phyloP scores from a whole-genome alignment of 1,140 invertebrate genomes.

The Anastrepha ludens region DNA sequence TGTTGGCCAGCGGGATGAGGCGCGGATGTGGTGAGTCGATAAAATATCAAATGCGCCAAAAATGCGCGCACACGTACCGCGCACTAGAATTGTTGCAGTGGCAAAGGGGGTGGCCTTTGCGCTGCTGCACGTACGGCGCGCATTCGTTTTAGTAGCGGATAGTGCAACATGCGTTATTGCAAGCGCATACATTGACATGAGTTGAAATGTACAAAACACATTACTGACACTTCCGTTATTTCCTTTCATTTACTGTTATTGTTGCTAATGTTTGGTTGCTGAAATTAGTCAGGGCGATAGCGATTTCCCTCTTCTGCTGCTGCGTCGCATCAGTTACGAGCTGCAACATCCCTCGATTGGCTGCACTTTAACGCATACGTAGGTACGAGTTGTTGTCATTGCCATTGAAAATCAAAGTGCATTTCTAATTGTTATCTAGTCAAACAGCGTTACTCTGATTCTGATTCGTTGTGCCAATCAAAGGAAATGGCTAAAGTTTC shows the following conservation, averaged over 20 bases:
- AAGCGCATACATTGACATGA: background rate
- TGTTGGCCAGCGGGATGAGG: background rate
- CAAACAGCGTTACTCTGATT: background rate
- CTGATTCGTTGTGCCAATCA: constrained; percentile 9
- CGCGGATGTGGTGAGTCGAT: background rate
- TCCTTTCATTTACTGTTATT: constrained; percentile 38
- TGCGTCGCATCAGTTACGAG: background rate
- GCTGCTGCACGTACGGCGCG: background rate
- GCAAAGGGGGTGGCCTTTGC: no score
- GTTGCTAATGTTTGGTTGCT: constrained; percentile 51
- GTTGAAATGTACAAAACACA: background rate
- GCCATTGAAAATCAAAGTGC: constrained; percentile 39
- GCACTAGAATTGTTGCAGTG: background rate
- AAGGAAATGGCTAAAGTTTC: constrained; percentile 16
- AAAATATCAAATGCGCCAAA: constrained; percentile 44
- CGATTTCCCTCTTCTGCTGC: background rate
- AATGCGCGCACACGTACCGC: constrained; percentile 8
- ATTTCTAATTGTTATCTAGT: constrained; percentile 52
- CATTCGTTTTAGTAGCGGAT: background rate
- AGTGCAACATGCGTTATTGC: constrained; percentile 22
- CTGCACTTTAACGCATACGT: background rate
- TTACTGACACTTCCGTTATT: constrained; percentile 35
- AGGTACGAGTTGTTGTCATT: background rate
- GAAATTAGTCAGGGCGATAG: constrained; percentile 27
- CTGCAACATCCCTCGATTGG: background rate